Evolutionary conservation across 2,113 vertebrate species (phyloP).

Genomic region (Monopterus albus): DNA sequence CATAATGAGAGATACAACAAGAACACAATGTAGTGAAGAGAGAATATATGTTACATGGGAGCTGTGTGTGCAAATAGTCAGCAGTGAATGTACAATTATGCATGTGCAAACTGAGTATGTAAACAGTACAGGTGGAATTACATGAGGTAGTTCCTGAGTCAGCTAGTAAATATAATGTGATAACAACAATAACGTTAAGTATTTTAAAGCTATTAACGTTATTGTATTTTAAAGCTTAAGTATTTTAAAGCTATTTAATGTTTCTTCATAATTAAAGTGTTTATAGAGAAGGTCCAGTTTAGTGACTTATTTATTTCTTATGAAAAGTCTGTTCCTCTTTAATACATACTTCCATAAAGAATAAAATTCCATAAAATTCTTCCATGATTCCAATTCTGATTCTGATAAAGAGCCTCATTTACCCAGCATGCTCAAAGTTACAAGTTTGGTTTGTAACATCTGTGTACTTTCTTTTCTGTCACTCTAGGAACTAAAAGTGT

Average conservation of each 20-base stretch:
- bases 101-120: too few relatives aligned
- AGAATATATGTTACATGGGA: too few relatives aligned
- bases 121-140: too few relatives aligned
- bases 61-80: too few relatives aligned
- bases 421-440: background rate
- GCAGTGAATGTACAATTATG: too few relatives aligned
- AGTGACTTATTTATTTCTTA: background rate
- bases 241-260: background rate
- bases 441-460: background rate
- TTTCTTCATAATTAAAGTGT: background rate
- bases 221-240: background rate
- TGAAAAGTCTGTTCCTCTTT: background rate
- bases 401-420: too few relatives aligned
- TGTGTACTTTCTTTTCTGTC: background rate
- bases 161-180: too few relatives aligned
- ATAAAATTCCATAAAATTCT: too few relatives aligned
- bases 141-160: too few relatives aligned
- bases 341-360: background rate
- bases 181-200: background rate
- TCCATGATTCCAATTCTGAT: too few relatives aligned
- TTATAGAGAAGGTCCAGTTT: background rate
- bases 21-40: too few relatives aligned
- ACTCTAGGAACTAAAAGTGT: background rate
- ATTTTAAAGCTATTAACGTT: background rate
- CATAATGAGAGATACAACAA: too few relatives aligned